Conservation (phyloP, 2,888 invertebrate species). For the Cerastis rubricosa region DNA sequence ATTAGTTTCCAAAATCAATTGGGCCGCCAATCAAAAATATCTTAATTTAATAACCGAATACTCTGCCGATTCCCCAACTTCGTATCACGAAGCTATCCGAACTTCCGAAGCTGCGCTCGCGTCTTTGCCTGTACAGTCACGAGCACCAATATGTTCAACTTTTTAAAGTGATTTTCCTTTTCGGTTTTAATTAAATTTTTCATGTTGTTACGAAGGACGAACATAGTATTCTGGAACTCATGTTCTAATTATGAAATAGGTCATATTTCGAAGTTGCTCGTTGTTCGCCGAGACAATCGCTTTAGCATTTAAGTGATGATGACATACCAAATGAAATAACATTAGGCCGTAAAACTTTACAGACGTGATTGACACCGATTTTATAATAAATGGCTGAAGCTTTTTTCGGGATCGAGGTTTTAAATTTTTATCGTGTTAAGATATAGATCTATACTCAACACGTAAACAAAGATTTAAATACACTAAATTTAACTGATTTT, state of each 20-base stretch:
- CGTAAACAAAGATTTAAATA: too few relatives aligned
- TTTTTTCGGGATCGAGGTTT: too few relatives aligned
- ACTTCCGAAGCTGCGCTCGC: conserved; percentile 28
- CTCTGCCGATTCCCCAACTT: conserved; percentile 26
- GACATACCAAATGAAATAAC: too few relatives aligned
- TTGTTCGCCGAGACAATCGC: too few relatives aligned
- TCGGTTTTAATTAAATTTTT: not conserved
- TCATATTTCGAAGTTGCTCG: too few relatives aligned
- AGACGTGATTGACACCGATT: too few relatives aligned
- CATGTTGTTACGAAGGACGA: not conserved
- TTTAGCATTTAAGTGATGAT: too few relatives aligned
- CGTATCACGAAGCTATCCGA: conserved; percentile 22
- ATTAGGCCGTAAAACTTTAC: too few relatives aligned
- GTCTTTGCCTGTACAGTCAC: conserved; percentile 1
- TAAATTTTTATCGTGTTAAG: not conserved
- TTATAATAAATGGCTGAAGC: too few relatives aligned
- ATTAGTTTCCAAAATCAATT: conserved; percentile 8
- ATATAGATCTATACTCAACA: not conserved
- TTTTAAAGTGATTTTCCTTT: not conserved
- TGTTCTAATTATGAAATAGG: not conserved
- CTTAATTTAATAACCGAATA: conserved; percentile 17
- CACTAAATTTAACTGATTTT: too few relatives aligned
- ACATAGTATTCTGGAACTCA: not conserved
- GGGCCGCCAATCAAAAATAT: conserved; percentile 5
- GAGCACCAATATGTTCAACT: not conserved